Evolutionary conservation across 1,140 invertebrate species (phyloP).

Genomic region (Drosophila pseudoananassae): DNA sequence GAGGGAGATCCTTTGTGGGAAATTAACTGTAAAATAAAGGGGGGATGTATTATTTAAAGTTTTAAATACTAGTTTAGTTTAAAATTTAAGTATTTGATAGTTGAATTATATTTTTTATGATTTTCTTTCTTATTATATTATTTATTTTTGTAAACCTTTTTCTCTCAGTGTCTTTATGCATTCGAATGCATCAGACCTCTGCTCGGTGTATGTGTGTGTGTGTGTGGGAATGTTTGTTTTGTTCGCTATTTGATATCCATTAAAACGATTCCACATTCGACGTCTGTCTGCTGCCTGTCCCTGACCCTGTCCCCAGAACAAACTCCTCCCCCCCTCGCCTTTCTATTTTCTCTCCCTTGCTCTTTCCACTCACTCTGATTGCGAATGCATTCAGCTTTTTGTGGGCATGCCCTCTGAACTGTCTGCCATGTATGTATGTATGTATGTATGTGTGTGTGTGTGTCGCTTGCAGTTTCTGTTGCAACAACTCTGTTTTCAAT

Average conservation of each 20-base stretch:
- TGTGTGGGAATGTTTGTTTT: conserved; percentile 45
- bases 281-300: conserved; percentile 37
- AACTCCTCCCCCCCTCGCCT: conserved; percentile 19
- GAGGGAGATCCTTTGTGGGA: conserved; percentile 13
- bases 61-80: neutral
- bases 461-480: conserved; percentile 63
- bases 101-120: too few species aligned
- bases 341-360: too few species aligned
- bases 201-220: conserved; percentile 11
- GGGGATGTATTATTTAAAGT: neutral
- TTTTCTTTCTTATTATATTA: too few species aligned
- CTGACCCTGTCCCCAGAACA: conserved; percentile 14
- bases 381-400: conserved; percentile 53
- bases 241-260: conserved; percentile 78
- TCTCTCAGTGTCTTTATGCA: conserved; percentile 22
- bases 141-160: neutral
- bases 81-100: neutral
- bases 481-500: conserved; percentile 16
- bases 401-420: conserved; percentile 26
- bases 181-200: conserved; percentile 30
- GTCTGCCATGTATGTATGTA: conserved; percentile 6
- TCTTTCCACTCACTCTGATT: conserved; percentile 58
- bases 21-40: neutral
- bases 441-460: conserved; percentile 9
- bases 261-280: conserved; percentile 71